These are phyloP conservation scores for Drosophila pectinifera DNA, from an alignment of 1,140 invertebrate genomes.

Conservation along the genomic window DNA sequence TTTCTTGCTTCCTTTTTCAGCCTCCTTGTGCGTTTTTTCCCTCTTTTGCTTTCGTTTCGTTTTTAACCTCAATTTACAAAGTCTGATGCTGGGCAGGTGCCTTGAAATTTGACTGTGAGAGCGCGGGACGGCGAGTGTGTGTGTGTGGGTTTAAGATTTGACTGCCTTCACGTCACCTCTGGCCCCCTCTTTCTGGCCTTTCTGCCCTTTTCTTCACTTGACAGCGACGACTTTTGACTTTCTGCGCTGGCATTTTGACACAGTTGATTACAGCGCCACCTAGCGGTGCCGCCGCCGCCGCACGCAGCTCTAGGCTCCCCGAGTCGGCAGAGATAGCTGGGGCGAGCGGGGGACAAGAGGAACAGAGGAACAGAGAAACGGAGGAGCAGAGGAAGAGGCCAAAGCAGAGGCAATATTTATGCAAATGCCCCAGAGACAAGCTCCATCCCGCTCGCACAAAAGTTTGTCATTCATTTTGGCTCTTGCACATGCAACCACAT, in stretches of 20 bases:
- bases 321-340: constrained; percentile 12
- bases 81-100: constrained; percentile 69
- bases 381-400: constrained; percentile 3
- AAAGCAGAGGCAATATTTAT: constrained; percentile 65
- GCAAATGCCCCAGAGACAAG: constrained; percentile 66
- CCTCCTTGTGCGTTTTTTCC: constrained; percentile 16
- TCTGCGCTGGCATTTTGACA: constrained; percentile 79
- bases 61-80: constrained; percentile 72
- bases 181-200: constrained; percentile 1
- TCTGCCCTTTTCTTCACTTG: constrained; percentile 58
- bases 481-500: constrained; percentile 54
- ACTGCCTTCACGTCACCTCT: constrained; percentile 41
- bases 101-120: constrained; percentile 55
- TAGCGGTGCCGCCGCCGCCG: constrained; percentile 47
- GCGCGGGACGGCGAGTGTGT: not conserved
- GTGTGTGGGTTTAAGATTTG: constrained; percentile 55
- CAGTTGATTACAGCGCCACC: constrained; percentile 80
- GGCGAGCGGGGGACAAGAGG: not conserved
- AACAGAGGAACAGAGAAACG: not conserved
- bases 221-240: constrained; percentile 60
- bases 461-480: constrained; percentile 69
- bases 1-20: constrained; percentile 34
- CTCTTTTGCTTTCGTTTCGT: constrained; percentile 50
- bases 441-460: constrained; percentile 31
- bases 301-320: constrained; percentile 13